These are phyloP conservation scores for Mirza zaza DNA, from an alignment of 2,113 vertebrate genomes.

Conservation along the genomic window DNA sequence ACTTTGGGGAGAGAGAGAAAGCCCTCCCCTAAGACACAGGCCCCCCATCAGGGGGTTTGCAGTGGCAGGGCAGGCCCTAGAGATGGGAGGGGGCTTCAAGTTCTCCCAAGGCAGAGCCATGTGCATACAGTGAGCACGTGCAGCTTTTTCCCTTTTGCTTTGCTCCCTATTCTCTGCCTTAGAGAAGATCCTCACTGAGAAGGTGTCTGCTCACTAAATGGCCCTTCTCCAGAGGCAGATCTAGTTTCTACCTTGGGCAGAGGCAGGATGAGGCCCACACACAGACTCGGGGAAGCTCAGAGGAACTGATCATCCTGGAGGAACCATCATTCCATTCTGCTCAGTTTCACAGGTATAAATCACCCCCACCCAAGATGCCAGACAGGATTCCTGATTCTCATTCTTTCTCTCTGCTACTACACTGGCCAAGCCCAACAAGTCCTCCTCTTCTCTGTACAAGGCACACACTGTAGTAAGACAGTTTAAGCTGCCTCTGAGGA, in stretches of 20 bases:
- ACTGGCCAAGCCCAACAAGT: neutral
- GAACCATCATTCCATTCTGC: neutral
- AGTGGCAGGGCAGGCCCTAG: neutral
- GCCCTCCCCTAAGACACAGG: no score
- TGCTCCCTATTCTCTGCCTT: neutral
- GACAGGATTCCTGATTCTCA: neutral
- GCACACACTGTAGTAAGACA: neutral
- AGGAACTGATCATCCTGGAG: neutral
- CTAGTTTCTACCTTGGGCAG: neutral
- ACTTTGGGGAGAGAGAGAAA: neutral
- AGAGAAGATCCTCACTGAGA: neutral
- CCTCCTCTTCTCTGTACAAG: neutral
- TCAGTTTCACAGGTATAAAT: neutral
- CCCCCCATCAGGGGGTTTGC: neutral
- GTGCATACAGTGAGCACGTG: neutral
- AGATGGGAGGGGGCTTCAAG: neutral
- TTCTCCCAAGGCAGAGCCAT: neutral
- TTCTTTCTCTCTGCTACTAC: neutral
- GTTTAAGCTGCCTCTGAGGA: neutral
- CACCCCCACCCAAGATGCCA: neutral
- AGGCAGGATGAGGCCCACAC: neutral
- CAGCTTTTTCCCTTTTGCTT: neutral
- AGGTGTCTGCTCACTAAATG: neutral
- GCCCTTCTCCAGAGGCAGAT: neutral
- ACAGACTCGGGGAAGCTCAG: neutral